Percentiles rank a stretch among this genome's conserved stretches.
Conservation (phyloP, 2,797 vertebrate species). For the Onychomys torridus region DNA sequence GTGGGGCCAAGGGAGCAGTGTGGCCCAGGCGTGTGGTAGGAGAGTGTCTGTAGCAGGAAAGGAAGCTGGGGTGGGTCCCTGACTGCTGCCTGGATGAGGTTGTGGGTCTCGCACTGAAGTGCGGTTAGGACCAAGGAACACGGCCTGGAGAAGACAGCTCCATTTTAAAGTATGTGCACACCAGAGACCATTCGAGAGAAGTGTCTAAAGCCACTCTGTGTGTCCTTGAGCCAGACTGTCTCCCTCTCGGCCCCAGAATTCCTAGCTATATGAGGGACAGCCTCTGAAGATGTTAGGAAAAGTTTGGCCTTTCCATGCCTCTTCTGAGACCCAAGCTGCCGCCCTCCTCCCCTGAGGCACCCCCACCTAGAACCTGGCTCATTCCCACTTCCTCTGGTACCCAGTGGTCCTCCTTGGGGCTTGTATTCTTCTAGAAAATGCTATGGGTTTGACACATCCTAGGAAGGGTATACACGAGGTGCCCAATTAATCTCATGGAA, state of each 20-base stretch:
- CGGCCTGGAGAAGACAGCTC: neutral
- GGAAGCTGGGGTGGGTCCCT: neutral
- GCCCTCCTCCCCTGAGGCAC: neutral
- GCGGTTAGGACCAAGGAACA: too few relatives aligned
- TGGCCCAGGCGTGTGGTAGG: accelerated
- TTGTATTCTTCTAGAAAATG: neutral
- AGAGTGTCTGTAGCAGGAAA: neutral
- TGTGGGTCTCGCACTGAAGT: neutral
- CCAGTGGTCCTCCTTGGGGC: neutral
- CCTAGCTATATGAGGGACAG: neutral
- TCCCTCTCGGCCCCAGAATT: neutral
- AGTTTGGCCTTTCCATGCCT: too few relatives aligned
- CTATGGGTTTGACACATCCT: neutral
- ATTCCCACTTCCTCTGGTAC: neutral
- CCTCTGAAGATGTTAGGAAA: neutral
- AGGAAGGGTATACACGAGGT: neutral
- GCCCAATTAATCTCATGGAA: neutral
- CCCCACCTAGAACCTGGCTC: neutral
- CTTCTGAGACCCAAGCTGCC: neutral
- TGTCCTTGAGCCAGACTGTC: neutral
- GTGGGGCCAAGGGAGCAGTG: neutral
- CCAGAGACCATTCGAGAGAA: neutral
- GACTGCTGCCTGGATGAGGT: neutral
- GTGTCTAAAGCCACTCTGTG: neutral
- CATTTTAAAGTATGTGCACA: accelerated